Evolutionary conservation across 2,113 vertebrate species (phyloP).

Genomic region (Neogobius melanostomus): DNA sequence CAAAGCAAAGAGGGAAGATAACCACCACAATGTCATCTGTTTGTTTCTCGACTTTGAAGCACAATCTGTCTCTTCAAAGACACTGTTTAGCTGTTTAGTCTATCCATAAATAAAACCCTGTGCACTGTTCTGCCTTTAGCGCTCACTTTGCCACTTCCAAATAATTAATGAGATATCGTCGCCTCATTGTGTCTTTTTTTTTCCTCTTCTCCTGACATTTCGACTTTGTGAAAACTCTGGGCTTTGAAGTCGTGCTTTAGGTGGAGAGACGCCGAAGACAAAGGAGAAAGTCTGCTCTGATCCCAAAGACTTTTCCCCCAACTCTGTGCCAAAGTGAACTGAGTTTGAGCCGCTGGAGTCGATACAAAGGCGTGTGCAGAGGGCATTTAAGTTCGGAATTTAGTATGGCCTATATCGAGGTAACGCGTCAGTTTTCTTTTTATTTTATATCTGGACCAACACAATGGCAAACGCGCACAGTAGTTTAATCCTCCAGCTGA

Average conservation of each 20-base stretch:
- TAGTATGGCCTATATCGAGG: too few species aligned
- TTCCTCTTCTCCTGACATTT: constrained; percentile 12
- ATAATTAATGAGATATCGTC: constrained; percentile 56
- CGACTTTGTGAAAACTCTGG: constrained; percentile 27
- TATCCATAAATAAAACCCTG: constrained; percentile 17
- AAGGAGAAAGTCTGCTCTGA: neutral
- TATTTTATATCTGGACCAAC: too few species aligned
- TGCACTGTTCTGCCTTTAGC: constrained; percentile 6
- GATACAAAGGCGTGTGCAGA: constrained; percentile 3
- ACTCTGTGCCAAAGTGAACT: neutral
- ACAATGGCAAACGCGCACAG: too few species aligned
- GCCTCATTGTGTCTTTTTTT: constrained; percentile 6
- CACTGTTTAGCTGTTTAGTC: constrained; percentile 28
- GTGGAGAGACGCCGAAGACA: constrained; percentile 8
- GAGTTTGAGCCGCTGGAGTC: neutral
- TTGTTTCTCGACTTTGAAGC: neutral
- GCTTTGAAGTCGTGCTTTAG: constrained; percentile 47
- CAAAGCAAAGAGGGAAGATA: too few species aligned
- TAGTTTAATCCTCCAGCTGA: too few species aligned
- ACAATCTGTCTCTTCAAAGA: constrained; percentile 13
- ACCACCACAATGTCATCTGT: neutral
- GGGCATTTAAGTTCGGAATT: too few species aligned
- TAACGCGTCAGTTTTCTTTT: too few species aligned
- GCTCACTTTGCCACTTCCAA: constrained; percentile 20
- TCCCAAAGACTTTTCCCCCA: neutral